A percentile compares a stretch with the other conserved stretches of the same genome.
These are phyloP conservation scores for Erinaceus europaeus DNA, from an alignment of 2,113 vertebrate genomes.

Conservation along the genomic window DNA sequence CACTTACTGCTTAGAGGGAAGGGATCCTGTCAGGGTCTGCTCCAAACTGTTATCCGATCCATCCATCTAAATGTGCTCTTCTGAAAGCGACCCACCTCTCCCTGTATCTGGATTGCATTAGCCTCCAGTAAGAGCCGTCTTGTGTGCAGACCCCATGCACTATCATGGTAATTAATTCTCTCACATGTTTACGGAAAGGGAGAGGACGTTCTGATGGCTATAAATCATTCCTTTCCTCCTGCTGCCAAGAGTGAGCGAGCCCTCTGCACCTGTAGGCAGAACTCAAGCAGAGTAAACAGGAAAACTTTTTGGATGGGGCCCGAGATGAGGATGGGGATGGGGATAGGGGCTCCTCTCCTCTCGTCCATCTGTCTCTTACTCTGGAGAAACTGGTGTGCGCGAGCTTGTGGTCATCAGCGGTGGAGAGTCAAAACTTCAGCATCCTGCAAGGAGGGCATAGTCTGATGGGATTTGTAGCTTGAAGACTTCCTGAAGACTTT, in stretches of 20 bases:
- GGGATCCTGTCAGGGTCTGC: slow-evolving; percentile 35
- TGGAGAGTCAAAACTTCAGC: slow-evolving; percentile 70
- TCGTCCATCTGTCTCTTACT: slow-evolving; percentile 48
- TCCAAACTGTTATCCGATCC: slow-evolving; percentile 69
- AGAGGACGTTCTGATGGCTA: slow-evolving; percentile 76
- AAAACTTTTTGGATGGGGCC: slow-evolving; percentile 69
- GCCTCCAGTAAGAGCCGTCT: slow-evolving; percentile 48
- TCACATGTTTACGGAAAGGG: slow-evolving; percentile 74
- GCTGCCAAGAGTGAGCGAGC: slow-evolving; percentile 75
- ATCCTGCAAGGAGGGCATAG: slow-evolving; percentile 32
- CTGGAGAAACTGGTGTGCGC: slow-evolving; percentile 59
- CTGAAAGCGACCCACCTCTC: slow-evolving; percentile 56
- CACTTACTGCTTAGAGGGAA: slow-evolving; percentile 61
- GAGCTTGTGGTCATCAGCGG: slow-evolving; percentile 69
- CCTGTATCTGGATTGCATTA: slow-evolving; percentile 51
- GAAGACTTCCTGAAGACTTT: not conserved
- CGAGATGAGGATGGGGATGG: slow-evolving; percentile 70
- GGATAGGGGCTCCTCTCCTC: no score
- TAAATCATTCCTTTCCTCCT: slow-evolving; percentile 70
- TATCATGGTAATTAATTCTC: slow-evolving; percentile 79
- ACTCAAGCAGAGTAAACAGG: slow-evolving; percentile 75
- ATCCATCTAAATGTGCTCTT: slow-evolving; percentile 67
- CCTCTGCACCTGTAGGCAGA: slow-evolving; percentile 76
- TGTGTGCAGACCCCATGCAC: slow-evolving; percentile 31
- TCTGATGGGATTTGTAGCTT: slow-evolving; percentile 7